These are phyloP conservation scores for Melanocharis versteri DNA, from an alignment of 2,113 vertebrate species.

Conservation along the genomic window DNA sequence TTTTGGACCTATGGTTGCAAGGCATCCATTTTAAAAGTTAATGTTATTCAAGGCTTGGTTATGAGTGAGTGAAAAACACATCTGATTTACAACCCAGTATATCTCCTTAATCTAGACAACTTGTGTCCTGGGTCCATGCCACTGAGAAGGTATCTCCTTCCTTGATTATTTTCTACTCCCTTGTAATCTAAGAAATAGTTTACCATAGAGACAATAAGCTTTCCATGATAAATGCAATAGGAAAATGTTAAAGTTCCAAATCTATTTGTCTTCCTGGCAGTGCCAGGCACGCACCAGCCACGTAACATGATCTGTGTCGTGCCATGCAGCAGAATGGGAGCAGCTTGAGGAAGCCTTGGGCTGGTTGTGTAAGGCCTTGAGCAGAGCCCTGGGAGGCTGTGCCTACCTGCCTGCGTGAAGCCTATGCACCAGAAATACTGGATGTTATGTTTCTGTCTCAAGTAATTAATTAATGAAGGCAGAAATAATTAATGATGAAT, in stretches of 20 bases:
- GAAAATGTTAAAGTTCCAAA: background rate
- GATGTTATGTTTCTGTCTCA: conserved; percentile 63
- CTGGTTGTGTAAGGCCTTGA: conserved; percentile 3
- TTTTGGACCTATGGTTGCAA: background rate
- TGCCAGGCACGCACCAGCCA: background rate
- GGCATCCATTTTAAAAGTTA: background rate
- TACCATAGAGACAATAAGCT: background rate
- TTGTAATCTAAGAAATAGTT: background rate
- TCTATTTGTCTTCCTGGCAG: background rate
- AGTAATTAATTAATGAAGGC: conserved; percentile 76
- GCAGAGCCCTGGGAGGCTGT: background rate
- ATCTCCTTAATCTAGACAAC: background rate
- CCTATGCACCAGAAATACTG: conserved; percentile 13
- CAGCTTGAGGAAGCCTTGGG: background rate
- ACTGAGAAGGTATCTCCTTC: background rate
- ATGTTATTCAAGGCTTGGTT: conserved; percentile 4
- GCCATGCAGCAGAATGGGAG: background rate
- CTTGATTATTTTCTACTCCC: background rate
- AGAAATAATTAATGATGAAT: conserved; percentile 78
- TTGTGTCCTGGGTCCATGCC: background rate
- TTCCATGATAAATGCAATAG: background rate
- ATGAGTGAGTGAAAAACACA: background rate
- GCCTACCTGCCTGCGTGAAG: conserved; percentile 21
- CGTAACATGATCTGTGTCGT: background rate
- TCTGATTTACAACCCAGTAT: background rate